Percentiles rank a stretch among this genome's conserved stretches.
phyloP scores from a whole-genome alignment of 2,888 invertebrate species.

The Caenorhabditis sp. region DNA sequence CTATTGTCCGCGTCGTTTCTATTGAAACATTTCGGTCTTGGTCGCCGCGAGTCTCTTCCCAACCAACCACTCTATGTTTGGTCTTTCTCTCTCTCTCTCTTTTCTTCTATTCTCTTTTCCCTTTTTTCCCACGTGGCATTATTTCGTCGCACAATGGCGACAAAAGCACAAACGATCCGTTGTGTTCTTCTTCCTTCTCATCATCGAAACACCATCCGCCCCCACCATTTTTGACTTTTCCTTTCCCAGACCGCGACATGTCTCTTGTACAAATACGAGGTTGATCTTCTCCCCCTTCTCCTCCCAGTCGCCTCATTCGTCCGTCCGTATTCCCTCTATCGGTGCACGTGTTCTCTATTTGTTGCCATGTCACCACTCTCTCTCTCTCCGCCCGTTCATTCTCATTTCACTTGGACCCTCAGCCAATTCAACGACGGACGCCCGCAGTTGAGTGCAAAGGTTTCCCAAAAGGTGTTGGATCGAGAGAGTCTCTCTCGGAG shows the following conservation, averaged over 20 bases:
- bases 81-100: constrained; percentile 16
- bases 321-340: constrained; percentile 15
- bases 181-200: no score
- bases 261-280: constrained; percentile 23
- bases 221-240: constrained; percentile 10
- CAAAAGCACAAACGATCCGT: constrained; percentile 3
- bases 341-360: constrained; percentile 38
- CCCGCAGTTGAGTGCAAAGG: constrained; percentile 2
- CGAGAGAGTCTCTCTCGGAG: no score
- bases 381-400: background rate
- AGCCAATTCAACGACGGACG: background rate
- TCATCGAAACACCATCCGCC: background rate
- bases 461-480: background rate
- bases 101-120: background rate
- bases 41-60: constrained; percentile 1
- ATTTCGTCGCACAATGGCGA: background rate
- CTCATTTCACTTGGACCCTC: background rate
- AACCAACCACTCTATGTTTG: constrained; percentile 18
- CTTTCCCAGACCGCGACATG: background rate
- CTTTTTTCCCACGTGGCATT: constrained; percentile 24
- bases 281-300: constrained; percentile 29
- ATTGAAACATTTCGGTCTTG: constrained; percentile 35
- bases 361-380: constrained; percentile 46
- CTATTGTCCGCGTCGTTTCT: constrained; percentile 19
- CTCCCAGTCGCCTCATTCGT: no score